Evolutionary conservation across 2,888 invertebrate genomes (phyloP).

Genomic region (Eupithecia pulchellata): DNA sequence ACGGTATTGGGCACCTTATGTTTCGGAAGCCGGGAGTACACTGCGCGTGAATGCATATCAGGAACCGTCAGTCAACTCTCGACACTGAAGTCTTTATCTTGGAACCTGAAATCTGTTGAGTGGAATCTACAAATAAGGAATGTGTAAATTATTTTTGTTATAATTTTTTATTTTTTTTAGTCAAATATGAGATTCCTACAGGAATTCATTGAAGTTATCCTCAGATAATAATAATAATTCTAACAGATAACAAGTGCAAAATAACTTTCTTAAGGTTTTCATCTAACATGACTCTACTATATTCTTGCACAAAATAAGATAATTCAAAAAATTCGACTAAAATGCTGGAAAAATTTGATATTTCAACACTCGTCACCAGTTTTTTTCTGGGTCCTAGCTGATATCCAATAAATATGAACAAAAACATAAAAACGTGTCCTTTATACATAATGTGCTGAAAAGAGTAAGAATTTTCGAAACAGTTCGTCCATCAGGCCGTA

Average conservation of each 20-base stretch:
- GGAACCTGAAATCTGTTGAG: slow-evolving; percentile 66
- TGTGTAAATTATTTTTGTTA: background rate
- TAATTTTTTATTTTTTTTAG: too few relatives aligned
- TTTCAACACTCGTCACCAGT: too few relatives aligned
- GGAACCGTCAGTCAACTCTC: slow-evolving; percentile 56
- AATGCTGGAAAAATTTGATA: too few relatives aligned
- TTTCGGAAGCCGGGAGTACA: slow-evolving; percentile 72
- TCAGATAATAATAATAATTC: too few relatives aligned
- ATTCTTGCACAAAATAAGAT: too few relatives aligned
- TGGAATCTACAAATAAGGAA: slow-evolving; percentile 34
- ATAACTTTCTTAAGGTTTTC: background rate
- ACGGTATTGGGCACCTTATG: slow-evolving; percentile 67
- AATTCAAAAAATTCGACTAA: too few relatives aligned
- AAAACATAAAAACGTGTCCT: too few relatives aligned
- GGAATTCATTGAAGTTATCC: too few relatives aligned
- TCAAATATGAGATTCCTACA: too few relatives aligned
- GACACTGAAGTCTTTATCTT: slow-evolving; percentile 63
- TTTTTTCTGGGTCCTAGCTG: too few relatives aligned
- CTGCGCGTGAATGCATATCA: slow-evolving; percentile 79
- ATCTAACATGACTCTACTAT: too few relatives aligned
- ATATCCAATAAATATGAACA: too few relatives aligned
- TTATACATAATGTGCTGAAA: background rate
- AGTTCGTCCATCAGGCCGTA: slow-evolving; percentile 10
- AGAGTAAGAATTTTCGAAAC: background rate
- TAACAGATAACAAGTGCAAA: background rate